These are phyloP conservation scores for Masticophis lateralis DNA, from an alignment of 2,797 vertebrate genomes.

Conservation along the genomic window DNA sequence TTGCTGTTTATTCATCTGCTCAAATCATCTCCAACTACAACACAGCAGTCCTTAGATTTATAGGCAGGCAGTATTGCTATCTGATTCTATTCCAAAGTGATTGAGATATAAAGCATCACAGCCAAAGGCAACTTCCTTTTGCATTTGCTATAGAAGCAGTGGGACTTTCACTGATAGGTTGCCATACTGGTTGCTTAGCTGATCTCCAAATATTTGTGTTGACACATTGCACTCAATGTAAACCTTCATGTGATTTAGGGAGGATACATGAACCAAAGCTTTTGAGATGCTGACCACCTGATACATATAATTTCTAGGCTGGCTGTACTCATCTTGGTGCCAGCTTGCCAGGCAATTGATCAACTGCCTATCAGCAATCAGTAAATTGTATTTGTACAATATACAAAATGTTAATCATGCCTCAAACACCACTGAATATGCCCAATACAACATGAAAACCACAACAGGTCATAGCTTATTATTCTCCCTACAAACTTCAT, in stretches of 20 bases:
- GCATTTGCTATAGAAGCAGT: background rate
- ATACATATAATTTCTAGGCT: background rate
- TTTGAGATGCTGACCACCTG: background rate
- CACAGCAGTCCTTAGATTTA: background rate
- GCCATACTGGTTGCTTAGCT: background rate
- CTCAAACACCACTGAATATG: background rate
- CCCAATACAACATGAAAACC: background rate
- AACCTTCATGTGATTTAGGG: background rate
- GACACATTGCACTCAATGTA: background rate
- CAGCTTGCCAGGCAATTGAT: background rate
- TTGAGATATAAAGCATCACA: background rate
- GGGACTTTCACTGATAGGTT: background rate
- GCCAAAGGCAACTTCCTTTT: background rate
- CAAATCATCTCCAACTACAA: background rate
- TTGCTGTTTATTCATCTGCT: background rate
- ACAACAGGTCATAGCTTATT: background rate
- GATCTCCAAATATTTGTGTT: background rate
- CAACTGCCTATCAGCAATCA: background rate
- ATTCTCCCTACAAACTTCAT: background rate
- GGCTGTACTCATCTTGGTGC: background rate
- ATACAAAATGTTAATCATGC: background rate
- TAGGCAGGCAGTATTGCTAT: background rate
- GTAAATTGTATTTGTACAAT: background rate
- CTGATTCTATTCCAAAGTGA: background rate
- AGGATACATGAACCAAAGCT: background rate